Evolutionary conservation across 1,140 invertebrate species (phyloP).

Genomic region (Anoplolepis gracilipes): DNA sequence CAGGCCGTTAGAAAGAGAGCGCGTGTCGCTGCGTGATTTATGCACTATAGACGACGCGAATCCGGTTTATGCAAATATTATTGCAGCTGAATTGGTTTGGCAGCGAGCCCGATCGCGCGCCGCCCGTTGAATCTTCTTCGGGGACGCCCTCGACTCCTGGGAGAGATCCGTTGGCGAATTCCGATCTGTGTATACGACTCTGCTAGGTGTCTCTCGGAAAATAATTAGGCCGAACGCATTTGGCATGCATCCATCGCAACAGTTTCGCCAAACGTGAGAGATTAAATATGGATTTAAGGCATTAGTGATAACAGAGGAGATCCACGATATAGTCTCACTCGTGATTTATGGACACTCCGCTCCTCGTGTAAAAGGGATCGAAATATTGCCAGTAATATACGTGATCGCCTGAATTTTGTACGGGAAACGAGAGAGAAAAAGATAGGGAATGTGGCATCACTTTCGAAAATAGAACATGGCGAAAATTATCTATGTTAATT

Average conservation of each 20-base stretch:
- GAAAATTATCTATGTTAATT: background rate
- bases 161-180: conserved; percentile 45
- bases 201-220: conserved; percentile 21
- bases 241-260: conserved; percentile 41
- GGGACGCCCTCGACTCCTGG: conserved; percentile 1
- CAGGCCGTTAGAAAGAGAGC: conserved; percentile 35
- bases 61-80: conserved; percentile 84
- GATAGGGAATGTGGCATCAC: background rate
- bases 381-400: background rate
- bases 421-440: background rate
- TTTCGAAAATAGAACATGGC: background rate
- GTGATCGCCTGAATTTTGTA: background rate
- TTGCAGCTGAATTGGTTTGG: conserved; percentile 82
- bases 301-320: background rate
- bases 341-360: conserved; percentile 14
- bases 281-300: conserved; percentile 45
- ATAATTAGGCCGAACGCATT: conserved; percentile 67
- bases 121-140: conserved; percentile 79
- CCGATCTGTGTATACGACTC: conserved; percentile 12
- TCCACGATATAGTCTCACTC: background rate
- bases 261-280: conserved; percentile 28
- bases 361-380: background rate
- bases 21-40: conserved; percentile 76
- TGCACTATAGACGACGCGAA: conserved; percentile 72
- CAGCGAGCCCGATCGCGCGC: conserved; percentile 75